Conservation (phyloP, 2,888 invertebrate species). For the Ophion ellenae region DNA sequence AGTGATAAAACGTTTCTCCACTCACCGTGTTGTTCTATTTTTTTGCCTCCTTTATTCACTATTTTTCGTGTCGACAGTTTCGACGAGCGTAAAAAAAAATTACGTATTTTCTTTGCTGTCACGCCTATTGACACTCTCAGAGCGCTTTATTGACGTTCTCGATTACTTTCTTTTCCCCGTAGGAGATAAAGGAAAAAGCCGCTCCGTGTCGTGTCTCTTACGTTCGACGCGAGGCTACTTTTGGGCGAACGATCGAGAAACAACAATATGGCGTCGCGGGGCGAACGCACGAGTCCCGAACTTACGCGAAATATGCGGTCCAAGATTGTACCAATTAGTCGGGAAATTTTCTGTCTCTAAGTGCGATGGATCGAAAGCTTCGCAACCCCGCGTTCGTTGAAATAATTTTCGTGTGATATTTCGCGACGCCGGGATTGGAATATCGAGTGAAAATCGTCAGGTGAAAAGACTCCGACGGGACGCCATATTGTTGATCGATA, state of each 20-base stretch:
- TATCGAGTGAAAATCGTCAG: slow-evolving; percentile 2
- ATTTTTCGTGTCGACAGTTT: neutral
- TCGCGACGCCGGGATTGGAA: neutral
- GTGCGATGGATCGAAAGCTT: neutral
- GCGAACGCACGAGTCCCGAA: slow-evolving; percentile 12
- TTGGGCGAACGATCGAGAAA: slow-evolving; percentile 48
- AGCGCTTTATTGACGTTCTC: slow-evolving; percentile 4
- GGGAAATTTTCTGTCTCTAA: neutral
- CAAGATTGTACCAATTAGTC: slow-evolving; percentile 1
- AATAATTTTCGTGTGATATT: neutral
- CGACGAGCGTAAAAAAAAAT: neutral
- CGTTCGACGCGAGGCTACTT: slow-evolving; percentile 47
- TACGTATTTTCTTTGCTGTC: slow-evolving; percentile 7
- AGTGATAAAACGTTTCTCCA: slow-evolving; percentile 4
- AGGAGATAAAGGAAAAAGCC: slow-evolving; percentile 58
- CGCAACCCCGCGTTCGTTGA: neutral
- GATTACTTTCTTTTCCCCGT: slow-evolving; percentile 13
- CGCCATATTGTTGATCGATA: slow-evolving; percentile 41
- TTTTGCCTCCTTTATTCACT: neutral
- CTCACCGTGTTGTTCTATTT: slow-evolving; percentile 34
- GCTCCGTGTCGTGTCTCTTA: slow-evolving; percentile 46
- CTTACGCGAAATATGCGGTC: neutral
- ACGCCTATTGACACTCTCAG: slow-evolving; percentile 12
- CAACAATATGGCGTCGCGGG: slow-evolving; percentile 63
- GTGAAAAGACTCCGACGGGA: neutral